phyloP scores from a whole-genome alignment of 2,888 invertebrate genomes.

The Cheilosia grossa region DNA sequence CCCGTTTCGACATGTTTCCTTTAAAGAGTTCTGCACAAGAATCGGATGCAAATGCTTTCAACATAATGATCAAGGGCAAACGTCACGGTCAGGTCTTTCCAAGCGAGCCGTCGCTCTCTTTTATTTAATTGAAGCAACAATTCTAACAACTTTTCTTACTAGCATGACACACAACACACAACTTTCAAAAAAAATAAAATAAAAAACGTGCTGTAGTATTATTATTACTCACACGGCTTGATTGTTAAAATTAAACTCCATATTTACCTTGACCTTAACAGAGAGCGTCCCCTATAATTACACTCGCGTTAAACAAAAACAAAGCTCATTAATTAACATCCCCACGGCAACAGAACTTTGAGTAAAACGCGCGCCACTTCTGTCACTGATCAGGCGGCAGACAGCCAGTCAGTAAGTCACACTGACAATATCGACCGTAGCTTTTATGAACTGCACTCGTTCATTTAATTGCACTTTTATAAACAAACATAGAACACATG shows the following conservation, averaged over 20 bases:
- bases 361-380: slow-evolving; percentile 3
- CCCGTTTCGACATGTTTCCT: too few relatives aligned
- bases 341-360: neutral
- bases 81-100: too few relatives aligned
- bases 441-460: slow-evolving; percentile 14
- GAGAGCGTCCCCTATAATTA: slow-evolving; percentile 1
- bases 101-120: too few relatives aligned
- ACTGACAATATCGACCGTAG: slow-evolving; percentile 16
- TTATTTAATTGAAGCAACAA: too few relatives aligned
- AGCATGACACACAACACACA: slow-evolving; percentile 27
- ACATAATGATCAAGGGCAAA: too few relatives aligned
- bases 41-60: too few relatives aligned
- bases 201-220: neutral
- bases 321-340: slow-evolving; percentile 34
- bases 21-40: too few relatives aligned
- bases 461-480: slow-evolving; percentile 22
- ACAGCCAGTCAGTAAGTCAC: neutral
- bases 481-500: slow-evolving; percentile 1
- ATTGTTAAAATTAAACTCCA: slow-evolving; percentile 1
- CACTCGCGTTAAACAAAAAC: slow-evolving; percentile 10
- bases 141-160: neutral
- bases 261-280: slow-evolving; percentile 52
- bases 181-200: too few relatives aligned
- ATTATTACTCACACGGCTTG: slow-evolving; percentile 3
- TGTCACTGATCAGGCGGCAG: slow-evolving; percentile 9